Percentiles rank a stretch among this genome's conserved stretches.
phyloP scores from a whole-genome alignment of 2,888 invertebrate genomes.

The Phortica okadai region DNA sequence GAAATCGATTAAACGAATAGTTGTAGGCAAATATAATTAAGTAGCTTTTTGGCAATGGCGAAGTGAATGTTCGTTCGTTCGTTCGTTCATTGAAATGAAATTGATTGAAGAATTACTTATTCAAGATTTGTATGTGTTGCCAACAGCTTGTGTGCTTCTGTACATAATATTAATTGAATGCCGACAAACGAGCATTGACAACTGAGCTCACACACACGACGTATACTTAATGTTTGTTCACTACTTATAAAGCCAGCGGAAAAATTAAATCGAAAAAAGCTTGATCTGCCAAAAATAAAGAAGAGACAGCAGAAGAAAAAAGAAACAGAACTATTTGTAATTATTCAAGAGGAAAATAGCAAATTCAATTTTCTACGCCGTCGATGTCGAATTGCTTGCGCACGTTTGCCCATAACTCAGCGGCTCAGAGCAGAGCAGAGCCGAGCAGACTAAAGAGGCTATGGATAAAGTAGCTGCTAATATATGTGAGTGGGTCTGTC shows the following conservation, averaged over 20 bases:
- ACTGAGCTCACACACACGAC: background rate
- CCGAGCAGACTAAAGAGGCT: slow-evolving; percentile 38
- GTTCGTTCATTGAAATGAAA: too few species aligned
- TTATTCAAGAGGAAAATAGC: slow-evolving; percentile 37
- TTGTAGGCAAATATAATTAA: background rate
- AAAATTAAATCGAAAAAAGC: background rate
- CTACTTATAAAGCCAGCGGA: background rate
- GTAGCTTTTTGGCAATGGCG: background rate
- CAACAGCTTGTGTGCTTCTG: too few species aligned
- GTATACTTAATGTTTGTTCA: background rate
- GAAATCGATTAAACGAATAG: background rate
- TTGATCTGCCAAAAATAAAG: background rate
- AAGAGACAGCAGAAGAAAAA: slow-evolving; percentile 26
- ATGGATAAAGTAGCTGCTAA: slow-evolving; percentile 59
- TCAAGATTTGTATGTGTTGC: too few species aligned
- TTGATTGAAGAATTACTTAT: too few species aligned
- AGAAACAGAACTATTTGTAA: background rate
- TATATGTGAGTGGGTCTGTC: slow-evolving; percentile 21
- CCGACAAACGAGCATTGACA: background rate
- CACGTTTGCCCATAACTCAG: slow-evolving; percentile 56
- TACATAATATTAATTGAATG: too few species aligned
- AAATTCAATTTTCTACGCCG: slow-evolving; percentile 70
- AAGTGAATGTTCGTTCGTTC: too few species aligned
- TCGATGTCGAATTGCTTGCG: slow-evolving; percentile 63
- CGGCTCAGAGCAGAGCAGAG: background rate